phyloP scores from a whole-genome alignment of 1,140 invertebrate species.

The Calosoma granatense region DNA sequence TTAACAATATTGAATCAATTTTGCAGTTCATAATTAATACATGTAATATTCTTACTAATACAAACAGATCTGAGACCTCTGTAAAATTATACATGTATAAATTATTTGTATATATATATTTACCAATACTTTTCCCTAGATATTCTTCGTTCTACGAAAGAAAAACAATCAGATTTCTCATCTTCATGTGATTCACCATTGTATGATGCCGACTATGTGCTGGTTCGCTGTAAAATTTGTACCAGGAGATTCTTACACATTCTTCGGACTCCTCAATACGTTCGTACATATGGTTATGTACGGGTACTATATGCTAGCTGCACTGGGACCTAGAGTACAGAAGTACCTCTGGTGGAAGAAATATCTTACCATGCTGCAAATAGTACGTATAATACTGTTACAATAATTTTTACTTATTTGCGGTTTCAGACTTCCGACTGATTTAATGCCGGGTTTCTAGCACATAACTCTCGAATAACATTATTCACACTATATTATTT shows the following conservation, averaged over 20 bases:
- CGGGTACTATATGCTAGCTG: conserved; percentile 65
- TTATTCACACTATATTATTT: too few species aligned
- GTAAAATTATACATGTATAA: too few species aligned
- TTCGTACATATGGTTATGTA: conserved; percentile 67
- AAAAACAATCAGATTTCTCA: conserved; percentile 84
- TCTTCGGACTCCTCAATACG: conserved; percentile 72
- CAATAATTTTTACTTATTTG: too few species aligned
- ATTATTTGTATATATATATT: too few species aligned
- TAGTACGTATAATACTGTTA: conserved; percentile 55
- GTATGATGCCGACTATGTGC: conserved; percentile 86
- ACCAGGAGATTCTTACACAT: conserved; percentile 66
- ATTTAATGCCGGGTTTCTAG: too few species aligned
- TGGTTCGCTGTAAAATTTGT: conserved; percentile 90
- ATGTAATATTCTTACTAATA: too few species aligned
- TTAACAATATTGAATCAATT: too few species aligned
- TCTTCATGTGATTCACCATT: conserved; percentile 88
- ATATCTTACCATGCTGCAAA: conserved; percentile 74
- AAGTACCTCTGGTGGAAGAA: conserved; percentile 85
- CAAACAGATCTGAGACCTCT: too few species aligned
- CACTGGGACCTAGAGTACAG: conserved; percentile 66
- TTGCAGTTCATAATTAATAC: too few species aligned
- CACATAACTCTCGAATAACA: too few species aligned
- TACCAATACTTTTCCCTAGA: conserved; percentile 49
- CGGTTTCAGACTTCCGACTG: too few species aligned
- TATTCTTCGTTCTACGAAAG: conserved; percentile 82